Percentiles rank a stretch among this genome's conserved stretches.
Evolutionary conservation across 2,888 invertebrate species (phyloP).

Genomic region (Acleris laterana): DNA sequence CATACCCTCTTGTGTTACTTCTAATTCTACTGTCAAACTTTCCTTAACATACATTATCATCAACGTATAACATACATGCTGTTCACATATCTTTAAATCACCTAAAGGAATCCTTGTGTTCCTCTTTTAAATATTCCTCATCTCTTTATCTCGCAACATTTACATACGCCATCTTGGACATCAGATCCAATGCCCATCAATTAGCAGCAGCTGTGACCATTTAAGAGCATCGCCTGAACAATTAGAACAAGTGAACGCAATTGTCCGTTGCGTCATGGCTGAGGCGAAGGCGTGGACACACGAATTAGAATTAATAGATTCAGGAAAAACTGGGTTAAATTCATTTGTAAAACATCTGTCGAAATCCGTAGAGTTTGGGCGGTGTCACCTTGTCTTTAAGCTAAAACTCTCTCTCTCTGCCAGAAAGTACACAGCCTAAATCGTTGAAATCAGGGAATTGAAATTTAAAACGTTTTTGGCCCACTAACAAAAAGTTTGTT

Average conservation of each 20-base stretch:
- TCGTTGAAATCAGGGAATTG: too few relatives aligned
- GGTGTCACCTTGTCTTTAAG: too few relatives aligned
- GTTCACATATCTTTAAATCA: too few relatives aligned
- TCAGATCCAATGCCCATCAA: constrained; percentile 61
- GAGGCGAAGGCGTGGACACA: constrained; percentile 56
- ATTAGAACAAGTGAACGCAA: constrained; percentile 81
- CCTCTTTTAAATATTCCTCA: neutral
- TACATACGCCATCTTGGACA: constrained; percentile 31
- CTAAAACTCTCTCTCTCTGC: too few relatives aligned
- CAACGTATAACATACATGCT: too few relatives aligned
- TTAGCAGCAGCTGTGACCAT: constrained; percentile 75
- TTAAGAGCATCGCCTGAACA: constrained; percentile 65
- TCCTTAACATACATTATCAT: too few relatives aligned
- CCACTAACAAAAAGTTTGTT: too few relatives aligned
- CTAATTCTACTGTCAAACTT: too few relatives aligned
- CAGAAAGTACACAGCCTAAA: too few relatives aligned
- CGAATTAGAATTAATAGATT: constrained; percentile 74
- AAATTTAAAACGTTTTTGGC: too few relatives aligned
- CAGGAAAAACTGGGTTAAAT: constrained; percentile 61
- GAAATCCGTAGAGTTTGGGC: constrained; percentile 10
- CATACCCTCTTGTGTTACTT: too few relatives aligned
- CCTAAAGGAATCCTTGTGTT: too few relatives aligned
- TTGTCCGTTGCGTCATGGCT: constrained; percentile 72
- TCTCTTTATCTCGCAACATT: constrained; percentile 17
- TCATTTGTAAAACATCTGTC: constrained; percentile 32